Evolutionary conservation across 2,797 vertebrate genomes (phyloP).

Genomic region (Lepilemur septentrionalis): DNA sequence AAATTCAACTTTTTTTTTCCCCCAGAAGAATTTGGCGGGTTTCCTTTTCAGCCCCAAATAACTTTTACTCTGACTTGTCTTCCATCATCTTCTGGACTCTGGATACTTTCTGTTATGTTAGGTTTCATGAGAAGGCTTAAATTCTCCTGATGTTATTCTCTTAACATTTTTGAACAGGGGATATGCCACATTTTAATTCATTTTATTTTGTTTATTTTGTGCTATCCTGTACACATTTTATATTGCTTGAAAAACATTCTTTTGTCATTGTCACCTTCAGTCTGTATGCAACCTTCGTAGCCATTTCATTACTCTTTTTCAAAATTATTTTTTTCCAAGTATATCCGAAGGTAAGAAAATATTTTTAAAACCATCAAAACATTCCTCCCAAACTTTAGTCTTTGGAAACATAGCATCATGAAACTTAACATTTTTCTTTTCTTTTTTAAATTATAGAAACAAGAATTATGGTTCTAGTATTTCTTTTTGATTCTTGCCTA

Average conservation of each 20-base stretch:
- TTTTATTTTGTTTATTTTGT: slow-evolving; percentile 5
- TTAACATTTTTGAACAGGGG: slow-evolving; percentile 12
- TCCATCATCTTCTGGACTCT: not conserved
- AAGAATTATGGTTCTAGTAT: not conserved
- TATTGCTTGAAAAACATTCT: not conserved
- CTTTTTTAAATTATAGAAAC: not conserved
- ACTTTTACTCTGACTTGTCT: slow-evolving; percentile 34
- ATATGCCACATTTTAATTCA: slow-evolving; percentile 10
- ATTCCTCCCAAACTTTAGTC: not conserved
- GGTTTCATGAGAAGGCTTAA: not conserved
- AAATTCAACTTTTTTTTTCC: not conserved
- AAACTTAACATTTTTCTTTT: not conserved
- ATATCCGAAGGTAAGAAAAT: not conserved
- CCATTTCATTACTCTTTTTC: slow-evolving; percentile 10
- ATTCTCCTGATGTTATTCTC: not conserved
- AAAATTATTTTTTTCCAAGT: not conserved
- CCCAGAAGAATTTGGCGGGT: not conserved
- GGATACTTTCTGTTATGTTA: not conserved
- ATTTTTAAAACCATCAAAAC: not conserved
- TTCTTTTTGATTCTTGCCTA: not conserved
- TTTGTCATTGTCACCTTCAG: slow-evolving; percentile 6
- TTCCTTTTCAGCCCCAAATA: not conserved
- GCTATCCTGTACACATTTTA: not conserved
- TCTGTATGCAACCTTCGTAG: not conserved
- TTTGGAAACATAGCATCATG: not conserved